phyloP scores from a whole-genome alignment of 2,797 vertebrate genomes.

The Streptopelia turtur region DNA sequence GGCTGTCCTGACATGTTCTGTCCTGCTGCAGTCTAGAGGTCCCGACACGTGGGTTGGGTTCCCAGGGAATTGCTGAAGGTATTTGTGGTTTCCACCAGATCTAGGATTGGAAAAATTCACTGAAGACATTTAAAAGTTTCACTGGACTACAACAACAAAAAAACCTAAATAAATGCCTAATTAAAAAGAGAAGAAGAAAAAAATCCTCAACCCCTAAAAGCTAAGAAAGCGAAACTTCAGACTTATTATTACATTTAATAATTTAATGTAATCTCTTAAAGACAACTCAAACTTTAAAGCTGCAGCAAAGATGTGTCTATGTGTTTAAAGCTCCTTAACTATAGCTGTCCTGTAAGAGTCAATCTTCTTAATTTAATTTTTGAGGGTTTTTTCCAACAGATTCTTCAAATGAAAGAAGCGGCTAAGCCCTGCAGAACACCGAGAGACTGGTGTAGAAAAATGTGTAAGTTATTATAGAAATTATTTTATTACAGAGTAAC shows the following conservation, averaged over 20 bases:
- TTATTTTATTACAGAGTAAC: background rate
- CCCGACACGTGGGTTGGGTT: background rate
- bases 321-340: background rate
- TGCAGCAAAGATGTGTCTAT: background rate
- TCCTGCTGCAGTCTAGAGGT: background rate
- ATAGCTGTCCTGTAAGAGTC: background rate
- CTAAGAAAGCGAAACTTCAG: background rate
- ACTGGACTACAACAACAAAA: background rate
- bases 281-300: background rate
- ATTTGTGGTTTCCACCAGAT: background rate
- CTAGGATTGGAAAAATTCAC: background rate
- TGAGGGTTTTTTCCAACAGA: background rate
- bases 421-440: background rate
- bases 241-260: background rate
- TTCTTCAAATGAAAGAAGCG: background rate
- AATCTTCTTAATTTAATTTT: background rate
- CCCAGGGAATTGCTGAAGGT: background rate
- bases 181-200: background rate
- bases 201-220: background rate
- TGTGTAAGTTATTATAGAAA: background rate
- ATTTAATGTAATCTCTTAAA: background rate
- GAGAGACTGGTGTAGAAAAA: background rate
- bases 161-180: background rate
- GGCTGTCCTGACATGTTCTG: background rate
- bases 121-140: background rate